Evolutionary conservation across 2,888 invertebrate genomes (phyloP).

Genomic region (Orgyia antiqua): DNA sequence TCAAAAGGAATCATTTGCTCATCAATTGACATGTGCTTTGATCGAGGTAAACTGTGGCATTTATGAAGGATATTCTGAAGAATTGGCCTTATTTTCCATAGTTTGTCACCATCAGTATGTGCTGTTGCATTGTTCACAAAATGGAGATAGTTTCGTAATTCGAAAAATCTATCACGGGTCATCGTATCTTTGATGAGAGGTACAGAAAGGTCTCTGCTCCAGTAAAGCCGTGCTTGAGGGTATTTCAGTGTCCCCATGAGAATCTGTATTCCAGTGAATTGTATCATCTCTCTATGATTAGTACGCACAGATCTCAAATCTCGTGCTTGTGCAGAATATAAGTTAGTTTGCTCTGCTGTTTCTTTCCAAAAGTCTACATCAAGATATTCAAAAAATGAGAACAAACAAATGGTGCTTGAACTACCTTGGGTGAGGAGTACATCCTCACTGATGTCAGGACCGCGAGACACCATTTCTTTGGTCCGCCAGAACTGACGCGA

Average conservation of each 20-base stretch:
- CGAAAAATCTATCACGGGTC: conserved; percentile 2
- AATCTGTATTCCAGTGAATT: neutral
- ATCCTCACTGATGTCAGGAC: neutral
- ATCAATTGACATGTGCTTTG: conserved; percentile 26
- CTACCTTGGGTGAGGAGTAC: neutral
- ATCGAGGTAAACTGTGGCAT: conserved; percentile 17
- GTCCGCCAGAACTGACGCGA: neutral
- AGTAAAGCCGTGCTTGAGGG: conserved; percentile 2
- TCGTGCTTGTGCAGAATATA: neutral
- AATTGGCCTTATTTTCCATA: conserved; percentile 6
- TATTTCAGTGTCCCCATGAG: neutral
- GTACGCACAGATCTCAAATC: neutral
- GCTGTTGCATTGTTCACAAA: neutral
- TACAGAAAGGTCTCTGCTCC: conserved; percentile 1
- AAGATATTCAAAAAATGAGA: conserved; percentile 1
- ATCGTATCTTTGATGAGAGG: conserved; percentile 1
- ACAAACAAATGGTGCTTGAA: neutral
- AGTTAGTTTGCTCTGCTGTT: conserved; percentile 1
- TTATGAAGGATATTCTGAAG: conserved; percentile 5
- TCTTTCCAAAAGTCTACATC: neutral
- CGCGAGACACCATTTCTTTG: neutral
- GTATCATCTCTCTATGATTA: neutral
- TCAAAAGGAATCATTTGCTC: conserved; percentile 32
- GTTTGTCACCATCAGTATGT: conserved; percentile 2
- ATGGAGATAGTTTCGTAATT: neutral